Percentiles rank a stretch among this genome's conserved stretches.
Evolutionary conservation across 2,888 invertebrate species (phyloP).

Genomic region (Pandemis heparana): DNA sequence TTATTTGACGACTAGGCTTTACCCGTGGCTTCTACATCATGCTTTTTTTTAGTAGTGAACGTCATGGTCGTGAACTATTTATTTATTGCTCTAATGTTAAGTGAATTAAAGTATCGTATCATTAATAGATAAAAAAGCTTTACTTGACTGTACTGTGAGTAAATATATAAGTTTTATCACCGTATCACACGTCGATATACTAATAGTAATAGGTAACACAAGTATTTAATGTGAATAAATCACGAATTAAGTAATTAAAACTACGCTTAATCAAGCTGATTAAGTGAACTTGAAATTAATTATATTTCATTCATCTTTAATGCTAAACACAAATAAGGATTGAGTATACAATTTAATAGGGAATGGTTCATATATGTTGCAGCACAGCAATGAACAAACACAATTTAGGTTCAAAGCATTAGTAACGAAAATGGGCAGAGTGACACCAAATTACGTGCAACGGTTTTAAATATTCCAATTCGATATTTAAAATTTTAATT

Average conservation of each 20-base stretch:
- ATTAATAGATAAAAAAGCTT: too few relatives aligned
- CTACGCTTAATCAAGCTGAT: too few relatives aligned
- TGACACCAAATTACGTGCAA: conserved; percentile 23
- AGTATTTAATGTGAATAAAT: too few relatives aligned
- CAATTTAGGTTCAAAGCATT: background rate
- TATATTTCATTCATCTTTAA: background rate
- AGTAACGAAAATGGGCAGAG: conserved; percentile 15
- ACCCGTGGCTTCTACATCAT: background rate
- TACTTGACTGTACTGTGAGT: too few relatives aligned
- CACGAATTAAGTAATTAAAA: too few relatives aligned
- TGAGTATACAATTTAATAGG: background rate
- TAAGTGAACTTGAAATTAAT: too few relatives aligned
- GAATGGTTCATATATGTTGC: background rate
- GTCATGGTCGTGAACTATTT: background rate
- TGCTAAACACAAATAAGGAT: background rate
- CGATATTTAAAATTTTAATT: conserved; percentile 28
- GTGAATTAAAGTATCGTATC: too few relatives aligned
- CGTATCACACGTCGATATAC: too few relatives aligned
- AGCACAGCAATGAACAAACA: background rate
- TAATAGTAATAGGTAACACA: too few relatives aligned
- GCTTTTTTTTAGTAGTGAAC: background rate
- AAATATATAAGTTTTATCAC: too few relatives aligned
- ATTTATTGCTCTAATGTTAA: too few relatives aligned
- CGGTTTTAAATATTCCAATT: conserved; percentile 12
- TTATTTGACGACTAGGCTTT: conserved; percentile 53